Evolutionary conservation across 1,140 invertebrate species (phyloP).

Genomic region (Anagrus nilaparvatae): DNA sequence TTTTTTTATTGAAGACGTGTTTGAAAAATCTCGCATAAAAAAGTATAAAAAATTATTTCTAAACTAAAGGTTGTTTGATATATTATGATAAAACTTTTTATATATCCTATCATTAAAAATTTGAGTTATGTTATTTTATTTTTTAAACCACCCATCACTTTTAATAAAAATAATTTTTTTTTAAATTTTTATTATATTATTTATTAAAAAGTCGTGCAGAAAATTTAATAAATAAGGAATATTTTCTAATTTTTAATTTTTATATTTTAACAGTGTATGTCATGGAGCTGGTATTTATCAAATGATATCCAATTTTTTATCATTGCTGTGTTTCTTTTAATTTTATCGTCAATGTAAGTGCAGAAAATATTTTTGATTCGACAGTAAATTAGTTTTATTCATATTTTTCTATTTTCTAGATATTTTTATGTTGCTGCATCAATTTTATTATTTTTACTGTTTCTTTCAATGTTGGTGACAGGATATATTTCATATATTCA

Average conservation of each 20-base stretch:
- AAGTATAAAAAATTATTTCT: too few relatives aligned
- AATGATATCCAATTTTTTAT: slow-evolving; percentile 73
- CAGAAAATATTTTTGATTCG: too few relatives aligned
- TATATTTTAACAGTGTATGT: slow-evolving; percentile 49
- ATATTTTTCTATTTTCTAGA: slow-evolving; percentile 25
- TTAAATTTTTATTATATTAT: background rate
- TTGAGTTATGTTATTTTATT: background rate
- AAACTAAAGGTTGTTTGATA: too few relatives aligned
- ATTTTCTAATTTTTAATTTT: slow-evolving; percentile 11
- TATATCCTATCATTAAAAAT: too few relatives aligned
- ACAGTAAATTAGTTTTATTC: too few relatives aligned
- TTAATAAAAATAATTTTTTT: slow-evolving; percentile 1
- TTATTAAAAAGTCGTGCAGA: background rate
- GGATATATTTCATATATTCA: slow-evolving; percentile 33
- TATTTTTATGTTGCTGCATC: slow-evolving; percentile 27
- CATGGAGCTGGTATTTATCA: slow-evolving; percentile 74
- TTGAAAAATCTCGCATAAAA: too few relatives aligned
- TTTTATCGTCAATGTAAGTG: slow-evolving; percentile 47
- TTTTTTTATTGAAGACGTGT: too few relatives aligned
- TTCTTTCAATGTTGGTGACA: slow-evolving; percentile 28
- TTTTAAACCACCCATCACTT: background rate
- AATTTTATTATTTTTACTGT: slow-evolving; percentile 23
- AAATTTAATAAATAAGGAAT: background rate
- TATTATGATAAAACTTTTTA: too few relatives aligned
- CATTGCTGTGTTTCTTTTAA: slow-evolving; percentile 41